Conservation (phyloP, 2,888 invertebrate genomes). For the Apamea sordens region DNA sequence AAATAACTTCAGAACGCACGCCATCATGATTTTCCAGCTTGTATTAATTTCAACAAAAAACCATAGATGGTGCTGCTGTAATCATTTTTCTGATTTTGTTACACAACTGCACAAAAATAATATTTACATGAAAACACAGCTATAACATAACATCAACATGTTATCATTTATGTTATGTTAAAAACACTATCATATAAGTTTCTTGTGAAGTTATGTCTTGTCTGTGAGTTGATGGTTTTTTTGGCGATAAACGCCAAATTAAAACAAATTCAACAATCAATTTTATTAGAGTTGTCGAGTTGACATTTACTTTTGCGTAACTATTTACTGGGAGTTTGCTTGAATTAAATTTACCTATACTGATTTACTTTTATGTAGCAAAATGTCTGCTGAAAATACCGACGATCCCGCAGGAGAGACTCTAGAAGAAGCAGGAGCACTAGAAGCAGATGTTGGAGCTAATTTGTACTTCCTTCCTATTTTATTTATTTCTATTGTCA, state of each 20-base stretch:
- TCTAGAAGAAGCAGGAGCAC: constrained; percentile 83
- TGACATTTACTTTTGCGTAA: neutral
- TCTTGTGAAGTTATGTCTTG: neutral
- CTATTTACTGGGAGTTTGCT: neutral
- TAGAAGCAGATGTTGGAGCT: constrained; percentile 87
- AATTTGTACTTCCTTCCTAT: neutral
- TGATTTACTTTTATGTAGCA: neutral
- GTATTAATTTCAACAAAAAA: neutral
- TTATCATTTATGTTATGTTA: neutral
- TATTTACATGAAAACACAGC: rapidly evolving
- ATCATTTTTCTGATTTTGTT: neutral
- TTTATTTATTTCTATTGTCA: neutral
- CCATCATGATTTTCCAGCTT: constrained; percentile 39
- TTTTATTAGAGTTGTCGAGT: neutral
- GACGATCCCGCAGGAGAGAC: constrained; percentile 72
- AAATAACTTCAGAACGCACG: constrained; percentile 58
- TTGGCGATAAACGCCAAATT: neutral
- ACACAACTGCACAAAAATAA: neutral
- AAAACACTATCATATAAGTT: neutral
- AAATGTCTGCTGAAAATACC: constrained; percentile 64
- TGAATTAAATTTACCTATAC: neutral
- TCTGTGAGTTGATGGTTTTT: neutral
- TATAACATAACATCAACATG: neutral
- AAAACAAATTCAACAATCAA: neutral
- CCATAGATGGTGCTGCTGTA: constrained; percentile 54